phyloP scores from a whole-genome alignment of 2,888 invertebrate species.

The Cryptocephalus moraei region DNA sequence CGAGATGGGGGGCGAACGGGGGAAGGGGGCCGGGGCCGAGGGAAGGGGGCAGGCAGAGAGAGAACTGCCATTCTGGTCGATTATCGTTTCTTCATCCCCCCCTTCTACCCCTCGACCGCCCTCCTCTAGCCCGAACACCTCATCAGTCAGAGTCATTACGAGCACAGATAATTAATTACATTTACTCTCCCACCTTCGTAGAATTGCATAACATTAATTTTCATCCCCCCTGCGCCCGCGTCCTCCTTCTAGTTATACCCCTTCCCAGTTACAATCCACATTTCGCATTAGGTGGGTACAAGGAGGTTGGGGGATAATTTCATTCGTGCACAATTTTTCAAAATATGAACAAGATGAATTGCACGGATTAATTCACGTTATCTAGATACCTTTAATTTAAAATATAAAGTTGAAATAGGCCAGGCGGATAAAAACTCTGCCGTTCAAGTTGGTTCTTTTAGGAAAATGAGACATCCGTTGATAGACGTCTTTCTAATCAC shows the following conservation, averaged over 20 bases:
- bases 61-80: slow-evolving; percentile 17
- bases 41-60: slow-evolving; percentile 11
- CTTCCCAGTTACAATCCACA: slow-evolving; percentile 31
- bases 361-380: too few species aligned
- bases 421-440: too few species aligned
- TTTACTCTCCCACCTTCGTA: slow-evolving; percentile 47
- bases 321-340: too few species aligned
- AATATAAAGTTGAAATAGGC: too few species aligned
- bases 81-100: slow-evolving; percentile 32
- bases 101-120: slow-evolving; percentile 13
- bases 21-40: slow-evolving; percentile 1
- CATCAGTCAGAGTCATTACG: slow-evolving; percentile 56
- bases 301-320: background rate
- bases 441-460: too few species aligned
- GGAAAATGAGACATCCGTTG: too few species aligned
- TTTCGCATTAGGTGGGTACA: slow-evolving; percentile 34
- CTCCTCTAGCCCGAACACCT: slow-evolving; percentile 37
- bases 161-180: slow-evolving; percentile 54
- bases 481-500: too few species aligned
- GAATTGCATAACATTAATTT: slow-evolving; percentile 44
- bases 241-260: slow-evolving; percentile 7
- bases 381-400: too few species aligned
- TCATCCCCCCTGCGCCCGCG: slow-evolving; percentile 20
- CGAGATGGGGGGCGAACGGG: background rate
- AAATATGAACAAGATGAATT: too few species aligned